Base-by-base conservation (phyloP, 2,797 vertebrate species). In the Ctenochaetus hawaiiensis region DNA sequence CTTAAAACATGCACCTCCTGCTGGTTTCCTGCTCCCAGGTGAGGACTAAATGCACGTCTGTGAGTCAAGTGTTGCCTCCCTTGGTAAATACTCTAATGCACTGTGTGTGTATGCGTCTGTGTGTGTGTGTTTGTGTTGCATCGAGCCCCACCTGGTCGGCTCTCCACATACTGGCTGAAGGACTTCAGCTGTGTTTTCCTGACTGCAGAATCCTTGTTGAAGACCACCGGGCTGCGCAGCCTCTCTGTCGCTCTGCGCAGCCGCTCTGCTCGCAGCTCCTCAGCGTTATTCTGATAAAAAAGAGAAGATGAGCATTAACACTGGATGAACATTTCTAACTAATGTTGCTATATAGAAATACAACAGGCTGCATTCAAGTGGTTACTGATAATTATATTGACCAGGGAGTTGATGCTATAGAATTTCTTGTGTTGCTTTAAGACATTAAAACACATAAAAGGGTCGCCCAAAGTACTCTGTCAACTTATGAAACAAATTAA, bases 111-210 rank as follows among this genome's bases (percentile, higher is more conserved):
- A 51, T 47, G 12, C 52, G 22, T 69, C n/a, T 69, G 81, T 26
- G 51, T 49, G 14, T 47, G 43, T 6, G 23, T 11, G 43, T 51
- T 13, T 41, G 12, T 53, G 20, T 65, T 51, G 71, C 67, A 68
- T 43, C 48, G 37, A 3, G 23, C 8, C 73, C 88, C 95, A 99
- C 98, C 98, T 96, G 98, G 97, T 93, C 96, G 95, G 91, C 84
- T 97, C 91, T 99, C 98, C 91, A 99, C 96, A 56, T 97, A 99
- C 86, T 99, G 98, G 94, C 98, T 99, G 94, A 98, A 99, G 77
- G 98, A 99, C 93, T 99, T 97, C 58, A 99, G 97, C 91, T 99
- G 98, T 16, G 98, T 99, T 95, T 98, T 99, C 86, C 97, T 97
- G 91, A 99, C 94, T 2, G 97, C 87, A 10, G 98, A 96, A 85